Conservation (phyloP, 2,888 invertebrate species). For the Urechis unicinctus region DNA sequence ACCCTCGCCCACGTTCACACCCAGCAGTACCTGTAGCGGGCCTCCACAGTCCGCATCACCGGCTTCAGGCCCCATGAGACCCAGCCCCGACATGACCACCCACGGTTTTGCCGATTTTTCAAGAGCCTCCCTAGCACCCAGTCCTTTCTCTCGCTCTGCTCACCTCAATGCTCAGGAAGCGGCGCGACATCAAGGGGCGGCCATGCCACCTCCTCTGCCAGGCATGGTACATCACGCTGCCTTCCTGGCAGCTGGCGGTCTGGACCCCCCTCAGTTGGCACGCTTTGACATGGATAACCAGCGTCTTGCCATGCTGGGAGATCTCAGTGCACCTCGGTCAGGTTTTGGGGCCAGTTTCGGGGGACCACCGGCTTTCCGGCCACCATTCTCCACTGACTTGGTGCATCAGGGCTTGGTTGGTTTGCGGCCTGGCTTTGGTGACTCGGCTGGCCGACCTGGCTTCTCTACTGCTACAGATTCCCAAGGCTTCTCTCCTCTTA, state of each 20-base stretch:
- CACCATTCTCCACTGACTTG: background rate
- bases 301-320: too few relatives aligned
- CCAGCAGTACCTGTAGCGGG: background rate
- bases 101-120: too few relatives aligned
- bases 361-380: conserved; percentile 2
- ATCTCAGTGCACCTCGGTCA: too few relatives aligned
- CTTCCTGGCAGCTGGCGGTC: background rate
- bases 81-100: background rate
- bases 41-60: background rate
- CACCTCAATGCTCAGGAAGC: background rate
- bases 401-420: too few relatives aligned
- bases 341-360: conserved; percentile 2
- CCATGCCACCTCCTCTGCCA: background rate
- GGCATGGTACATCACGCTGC: too few relatives aligned
- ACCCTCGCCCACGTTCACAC: background rate
- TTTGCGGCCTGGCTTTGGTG: too few relatives aligned
- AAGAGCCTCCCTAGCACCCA: background rate
- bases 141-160: background rate
- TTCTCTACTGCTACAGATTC: too few relatives aligned
- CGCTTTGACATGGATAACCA: background rate
- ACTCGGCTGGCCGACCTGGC: too few relatives aligned
- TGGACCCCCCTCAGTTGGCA: background rate
- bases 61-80: background rate
- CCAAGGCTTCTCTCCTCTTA: too few relatives aligned
- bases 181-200: background rate